Percentiles rank a stretch among this genome's conserved stretches.
phyloP scores from a whole-genome alignment of 2,888 invertebrate species.

The Scrobipalpa atriplicella region DNA sequence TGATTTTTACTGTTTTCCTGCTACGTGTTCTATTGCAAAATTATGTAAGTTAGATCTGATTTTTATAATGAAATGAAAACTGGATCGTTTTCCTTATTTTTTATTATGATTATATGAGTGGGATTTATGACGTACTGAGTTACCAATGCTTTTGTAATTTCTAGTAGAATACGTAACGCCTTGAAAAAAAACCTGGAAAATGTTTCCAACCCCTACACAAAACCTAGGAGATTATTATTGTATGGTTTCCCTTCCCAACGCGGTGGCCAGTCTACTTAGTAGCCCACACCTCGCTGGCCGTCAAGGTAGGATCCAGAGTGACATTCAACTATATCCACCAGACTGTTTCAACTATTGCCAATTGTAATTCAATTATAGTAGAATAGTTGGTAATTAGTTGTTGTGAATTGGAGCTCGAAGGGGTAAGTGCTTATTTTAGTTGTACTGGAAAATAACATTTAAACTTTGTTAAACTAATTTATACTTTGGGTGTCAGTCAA shows the following conservation, averaged over 20 bases:
- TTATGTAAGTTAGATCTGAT: no score
- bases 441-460: not conserved
- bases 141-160: no score
- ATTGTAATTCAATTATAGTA: constrained; percentile 16
- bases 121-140: no score
- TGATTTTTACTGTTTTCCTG: no score
- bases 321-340: not conserved
- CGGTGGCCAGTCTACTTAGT: constrained; percentile 58
- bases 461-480: constrained; percentile 3
- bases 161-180: not conserved
- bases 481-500: not conserved
- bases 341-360: constrained; percentile 9
- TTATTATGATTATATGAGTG: no score
- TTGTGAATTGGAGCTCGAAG: constrained; percentile 9
- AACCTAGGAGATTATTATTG: constrained; percentile 65
- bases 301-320: constrained; percentile 33
- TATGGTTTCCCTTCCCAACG: constrained; percentile 66
- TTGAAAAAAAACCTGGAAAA: constrained; percentile 37
- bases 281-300: constrained; percentile 48
- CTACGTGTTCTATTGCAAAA: no score
- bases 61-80: no score
- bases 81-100: no score
- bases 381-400: not conserved
- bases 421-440: not conserved
- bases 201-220: constrained; percentile 56